Percentiles rank a stretch among this genome's conserved stretches.
Conservation (phyloP, 2,888 invertebrate genomes). For the Leptinotarsa haldemani region DNA sequence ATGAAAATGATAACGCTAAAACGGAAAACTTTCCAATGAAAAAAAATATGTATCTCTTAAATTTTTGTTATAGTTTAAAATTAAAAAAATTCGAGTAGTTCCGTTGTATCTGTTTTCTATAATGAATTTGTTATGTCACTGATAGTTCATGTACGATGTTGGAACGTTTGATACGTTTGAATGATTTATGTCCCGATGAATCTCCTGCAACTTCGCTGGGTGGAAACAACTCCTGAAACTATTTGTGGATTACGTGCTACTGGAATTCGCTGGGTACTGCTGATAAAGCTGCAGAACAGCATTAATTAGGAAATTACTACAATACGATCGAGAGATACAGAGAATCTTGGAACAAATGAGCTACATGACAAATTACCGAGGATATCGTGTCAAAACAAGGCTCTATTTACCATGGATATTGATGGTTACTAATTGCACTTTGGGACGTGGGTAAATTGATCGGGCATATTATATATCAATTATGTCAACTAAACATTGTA, state of each 20-base stretch:
- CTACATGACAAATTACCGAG: conserved; percentile 29
- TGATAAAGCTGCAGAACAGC: conserved; percentile 1
- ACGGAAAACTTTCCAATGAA: too few relatives aligned
- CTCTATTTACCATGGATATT: conserved; percentile 17
- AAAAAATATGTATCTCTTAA: too few relatives aligned
- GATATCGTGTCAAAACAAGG: conserved; percentile 24
- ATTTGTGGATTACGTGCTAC: not conserved
- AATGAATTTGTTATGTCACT: too few relatives aligned
- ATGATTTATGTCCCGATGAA: not conserved
- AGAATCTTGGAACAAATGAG: conserved; percentile 28
- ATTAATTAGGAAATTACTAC: conserved; percentile 23
- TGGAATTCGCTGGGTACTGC: conserved; percentile 11
- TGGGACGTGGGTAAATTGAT: conserved; percentile 13
- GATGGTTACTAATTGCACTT: conserved; percentile 7
- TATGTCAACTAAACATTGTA: conserved; percentile 3
- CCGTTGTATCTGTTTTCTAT: too few relatives aligned
- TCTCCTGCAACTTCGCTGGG: not conserved
- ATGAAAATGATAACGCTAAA: too few relatives aligned
- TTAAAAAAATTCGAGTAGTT: too few relatives aligned
- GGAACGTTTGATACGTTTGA: not conserved
- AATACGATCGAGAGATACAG: conserved; percentile 17
- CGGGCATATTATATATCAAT: not conserved
- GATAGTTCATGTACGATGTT: too few relatives aligned
- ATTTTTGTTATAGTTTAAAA: too few relatives aligned
- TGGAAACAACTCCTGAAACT: not conserved